A percentile compares a stretch with the other conserved stretches of the same genome.
Conservation (phyloP, 2,888 invertebrate species). For the Loripinus fragilis region DNA sequence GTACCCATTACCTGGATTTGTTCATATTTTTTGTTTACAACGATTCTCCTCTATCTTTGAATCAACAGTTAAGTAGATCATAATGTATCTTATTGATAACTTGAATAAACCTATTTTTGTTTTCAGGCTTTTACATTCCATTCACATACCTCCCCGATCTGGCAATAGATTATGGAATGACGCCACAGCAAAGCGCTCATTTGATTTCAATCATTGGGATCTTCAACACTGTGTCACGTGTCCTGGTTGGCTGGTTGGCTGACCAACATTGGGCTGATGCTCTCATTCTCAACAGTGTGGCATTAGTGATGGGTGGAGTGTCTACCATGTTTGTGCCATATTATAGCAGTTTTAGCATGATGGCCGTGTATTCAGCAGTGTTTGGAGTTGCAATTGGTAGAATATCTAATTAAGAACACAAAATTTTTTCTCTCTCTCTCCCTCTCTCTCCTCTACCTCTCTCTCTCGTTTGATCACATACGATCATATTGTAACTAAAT, state of each 20-base stretch:
- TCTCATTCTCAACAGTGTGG: conserved; percentile 94
- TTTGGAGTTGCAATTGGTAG: conserved; percentile 89
- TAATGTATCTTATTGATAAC: no score
- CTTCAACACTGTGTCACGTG: no score
- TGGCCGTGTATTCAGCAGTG: conserved; percentile 91
- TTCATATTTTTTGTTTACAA: no score
- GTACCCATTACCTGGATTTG: no score
- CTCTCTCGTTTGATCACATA: background rate
- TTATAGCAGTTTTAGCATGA: conserved; percentile 90
- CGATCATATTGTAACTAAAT: background rate
- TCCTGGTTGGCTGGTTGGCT: conserved; percentile 96
- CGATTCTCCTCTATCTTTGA: no score
- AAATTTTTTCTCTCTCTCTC: conserved; percentile 79
- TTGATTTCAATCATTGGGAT: conserved; percentile 85
- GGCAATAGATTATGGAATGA: conserved; percentile 65
- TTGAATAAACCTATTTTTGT: no score
- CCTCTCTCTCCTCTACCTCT: background rate
- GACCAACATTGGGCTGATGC: conserved; percentile 89
- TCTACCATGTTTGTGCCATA: conserved; percentile 93
- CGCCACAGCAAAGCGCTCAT: conserved; percentile 48
- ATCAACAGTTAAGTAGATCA: no score
- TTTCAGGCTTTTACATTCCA: conserved; percentile 94
- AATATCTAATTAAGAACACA: no score
- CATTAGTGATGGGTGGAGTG: conserved; percentile 92
- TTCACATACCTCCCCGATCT: conserved; percentile 88